Evolutionary conservation across 2,113 vertebrate genomes (phyloP).

Genomic region (Gallinago media): DNA sequence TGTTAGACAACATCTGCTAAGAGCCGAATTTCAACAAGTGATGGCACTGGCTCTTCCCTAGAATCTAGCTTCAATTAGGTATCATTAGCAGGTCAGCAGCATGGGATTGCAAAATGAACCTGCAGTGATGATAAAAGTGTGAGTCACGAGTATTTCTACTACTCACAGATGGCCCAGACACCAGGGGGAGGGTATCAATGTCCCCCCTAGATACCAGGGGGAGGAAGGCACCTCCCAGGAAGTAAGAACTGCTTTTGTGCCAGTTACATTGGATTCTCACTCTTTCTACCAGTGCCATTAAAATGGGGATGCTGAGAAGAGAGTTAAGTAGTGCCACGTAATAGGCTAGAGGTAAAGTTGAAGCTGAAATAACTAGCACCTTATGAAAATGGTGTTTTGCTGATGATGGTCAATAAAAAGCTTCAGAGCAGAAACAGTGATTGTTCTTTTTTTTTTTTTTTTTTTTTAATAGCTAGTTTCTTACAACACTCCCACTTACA

Average conservation of each 20-base stretch:
- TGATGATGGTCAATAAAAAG: neutral
- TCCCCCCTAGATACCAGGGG: neutral
- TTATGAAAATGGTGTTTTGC: neutral
- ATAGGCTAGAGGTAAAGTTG: neutral
- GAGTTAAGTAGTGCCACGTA: neutral
- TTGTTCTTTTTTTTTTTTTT: neutral
- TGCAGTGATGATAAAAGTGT: rapidly evolving
- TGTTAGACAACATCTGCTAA: neutral
- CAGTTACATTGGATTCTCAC: neutral
- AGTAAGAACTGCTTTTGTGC: neutral
- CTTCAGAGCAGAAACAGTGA: neutral
- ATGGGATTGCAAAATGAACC: neutral
- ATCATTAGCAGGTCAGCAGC: neutral
- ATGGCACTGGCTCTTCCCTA: neutral
- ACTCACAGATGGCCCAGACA: neutral
- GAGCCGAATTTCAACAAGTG: neutral
- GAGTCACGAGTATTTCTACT: neutral
- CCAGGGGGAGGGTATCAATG: neutral
- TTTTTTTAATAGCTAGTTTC: neutral
- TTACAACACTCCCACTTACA: neutral
- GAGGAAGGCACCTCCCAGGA: neutral
- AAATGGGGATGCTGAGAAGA: neutral
- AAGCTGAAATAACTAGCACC: neutral
- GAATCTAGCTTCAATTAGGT: neutral
- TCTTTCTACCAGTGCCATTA: neutral